Percentiles rank a stretch among this genome's conserved stretches.
These are phyloP conservation scores for Phalacrocorax carbo DNA, from an alignment of 2,113 vertebrate species.

Conservation along the genomic window DNA sequence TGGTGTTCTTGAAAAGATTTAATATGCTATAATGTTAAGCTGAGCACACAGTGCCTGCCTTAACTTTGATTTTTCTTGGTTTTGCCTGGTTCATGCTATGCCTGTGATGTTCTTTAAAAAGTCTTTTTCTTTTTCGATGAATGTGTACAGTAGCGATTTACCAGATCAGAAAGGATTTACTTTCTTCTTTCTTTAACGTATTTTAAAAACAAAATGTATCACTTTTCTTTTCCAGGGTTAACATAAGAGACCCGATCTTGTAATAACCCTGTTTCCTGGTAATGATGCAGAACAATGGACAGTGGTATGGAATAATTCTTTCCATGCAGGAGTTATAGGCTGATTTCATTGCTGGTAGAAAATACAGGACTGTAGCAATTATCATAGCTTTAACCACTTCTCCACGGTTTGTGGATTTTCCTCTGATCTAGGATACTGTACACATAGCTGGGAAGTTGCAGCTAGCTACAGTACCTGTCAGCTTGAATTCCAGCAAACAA, in stretches of 20 bases:
- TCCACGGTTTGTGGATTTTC: conserved; percentile 13
- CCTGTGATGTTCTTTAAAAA: not conserved
- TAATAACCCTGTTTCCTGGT: conserved; percentile 34
- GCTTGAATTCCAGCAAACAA: conserved; percentile 18
- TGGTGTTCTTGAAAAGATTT: not conserved
- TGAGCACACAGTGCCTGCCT: not conserved
- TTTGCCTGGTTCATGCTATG: not conserved
- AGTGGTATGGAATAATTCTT: conserved; percentile 41
- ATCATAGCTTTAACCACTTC: conserved; percentile 31
- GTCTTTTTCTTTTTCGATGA: not conserved
- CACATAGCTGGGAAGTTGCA: not conserved
- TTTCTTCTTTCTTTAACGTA: not conserved
- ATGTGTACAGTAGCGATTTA: not conserved
- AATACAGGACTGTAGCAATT: conserved; percentile 28
- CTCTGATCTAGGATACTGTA: not conserved
- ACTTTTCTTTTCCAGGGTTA: not conserved
- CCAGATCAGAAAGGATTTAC: not conserved
- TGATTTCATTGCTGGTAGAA: conserved; percentile 28
- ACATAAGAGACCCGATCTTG: not conserved
- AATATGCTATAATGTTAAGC: not conserved
- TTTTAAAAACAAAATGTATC: not conserved
- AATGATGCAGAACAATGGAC: conserved; percentile 17
- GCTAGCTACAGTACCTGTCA: not conserved
- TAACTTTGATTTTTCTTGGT: not conserved
- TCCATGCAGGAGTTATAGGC: conserved; percentile 34